These are phyloP conservation scores for Forbesichthys papilliferus DNA, from an alignment of 2,113 vertebrate species.

Conservation along the genomic window DNA sequence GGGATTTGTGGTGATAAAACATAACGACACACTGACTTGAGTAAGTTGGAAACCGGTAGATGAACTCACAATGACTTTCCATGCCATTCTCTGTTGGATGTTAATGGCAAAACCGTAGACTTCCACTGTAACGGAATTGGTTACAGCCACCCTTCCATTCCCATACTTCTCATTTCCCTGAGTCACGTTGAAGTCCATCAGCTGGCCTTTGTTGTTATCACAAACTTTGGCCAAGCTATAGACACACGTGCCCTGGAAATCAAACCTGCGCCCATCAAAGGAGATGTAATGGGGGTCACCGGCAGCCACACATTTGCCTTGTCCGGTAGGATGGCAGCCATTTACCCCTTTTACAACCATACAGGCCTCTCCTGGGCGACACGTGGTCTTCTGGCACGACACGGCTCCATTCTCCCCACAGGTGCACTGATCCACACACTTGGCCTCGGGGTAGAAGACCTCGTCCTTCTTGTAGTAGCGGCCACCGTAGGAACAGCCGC, in stretches of 20 bases:
- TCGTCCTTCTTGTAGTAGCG: conserved; percentile 71
- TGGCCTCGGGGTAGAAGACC: conserved; percentile 54
- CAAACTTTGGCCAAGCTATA: conserved; percentile 68
- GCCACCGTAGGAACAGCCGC: conserved; percentile 78
- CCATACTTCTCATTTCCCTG: conserved; percentile 64
- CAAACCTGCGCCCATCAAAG: conserved; percentile 69
- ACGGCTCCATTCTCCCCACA: conserved; percentile 64
- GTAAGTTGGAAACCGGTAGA: not conserved
- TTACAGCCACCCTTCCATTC: conserved; percentile 62
- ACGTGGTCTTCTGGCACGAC: conserved; percentile 55
- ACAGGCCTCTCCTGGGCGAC: conserved; percentile 62
- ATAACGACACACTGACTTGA: not conserved
- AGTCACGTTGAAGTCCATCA: conserved; percentile 62
- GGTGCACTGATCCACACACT: conserved; percentile 61
- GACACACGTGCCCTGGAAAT: conserved; percentile 72
- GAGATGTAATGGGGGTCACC: conserved; percentile 74
- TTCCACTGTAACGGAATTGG: conserved; percentile 52
- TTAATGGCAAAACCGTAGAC: conserved; percentile 63
- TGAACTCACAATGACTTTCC: conserved; percentile 71
- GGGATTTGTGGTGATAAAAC: not conserved
- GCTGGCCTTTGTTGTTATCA: conserved; percentile 26
- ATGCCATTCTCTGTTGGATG: conserved; percentile 54
- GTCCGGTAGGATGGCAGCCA: conserved; percentile 62
- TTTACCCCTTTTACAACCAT: conserved; percentile 59
- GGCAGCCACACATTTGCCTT: conserved; percentile 64